Percentiles rank a stretch among this genome's conserved stretches.
phyloP scores from a whole-genome alignment of 2,888 invertebrate genomes.

The Eupithecia inturbata region DNA sequence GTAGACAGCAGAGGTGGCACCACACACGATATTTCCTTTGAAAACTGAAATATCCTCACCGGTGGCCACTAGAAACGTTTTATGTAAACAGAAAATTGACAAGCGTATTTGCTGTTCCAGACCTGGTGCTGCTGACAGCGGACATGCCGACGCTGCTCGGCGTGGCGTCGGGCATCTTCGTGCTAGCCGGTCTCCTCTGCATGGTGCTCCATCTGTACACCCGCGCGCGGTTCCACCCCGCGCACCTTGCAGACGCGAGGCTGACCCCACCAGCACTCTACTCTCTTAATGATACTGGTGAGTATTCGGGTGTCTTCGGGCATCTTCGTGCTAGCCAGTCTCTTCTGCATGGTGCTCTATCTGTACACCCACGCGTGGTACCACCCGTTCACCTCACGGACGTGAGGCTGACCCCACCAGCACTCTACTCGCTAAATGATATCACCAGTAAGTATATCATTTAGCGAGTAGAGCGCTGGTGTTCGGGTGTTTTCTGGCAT shows the following conservation, averaged over 20 bases:
- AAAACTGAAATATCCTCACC: neutral
- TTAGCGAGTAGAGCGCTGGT: no score
- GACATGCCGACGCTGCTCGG: conserved; percentile 94
- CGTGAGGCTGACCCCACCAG: conserved; percentile 92
- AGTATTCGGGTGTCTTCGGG: conserved; percentile 14
- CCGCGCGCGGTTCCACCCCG: conserved; percentile 86
- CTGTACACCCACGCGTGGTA: conserved; percentile 89
- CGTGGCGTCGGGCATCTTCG: conserved; percentile 93
- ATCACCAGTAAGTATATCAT: no score
- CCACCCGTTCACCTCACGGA: conserved; percentile 89
- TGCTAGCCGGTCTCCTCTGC: conserved; percentile 93
- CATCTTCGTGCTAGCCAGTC: conserved; percentile 88
- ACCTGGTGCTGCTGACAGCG: conserved; percentile 91
- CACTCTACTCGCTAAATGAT: conserved; percentile 91
- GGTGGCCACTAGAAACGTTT: neutral
- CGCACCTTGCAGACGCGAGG: conserved; percentile 92
- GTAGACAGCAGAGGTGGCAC: neutral
- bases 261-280: conserved; percentile 93
- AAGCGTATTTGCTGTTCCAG: conserved; percentile 53
- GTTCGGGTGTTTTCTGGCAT: neutral
- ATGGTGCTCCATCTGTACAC: conserved; percentile 95
- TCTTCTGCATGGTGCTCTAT: conserved; percentile 94
- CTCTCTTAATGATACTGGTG: conserved; percentile 92
- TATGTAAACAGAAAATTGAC: neutral
- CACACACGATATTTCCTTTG: neutral